A percentile compares a stretch with the other conserved stretches of the same genome.
These are phyloP conservation scores for Cydia fagiglandana DNA, from an alignment of 1,140 invertebrate species.

Conservation along the genomic window DNA sequence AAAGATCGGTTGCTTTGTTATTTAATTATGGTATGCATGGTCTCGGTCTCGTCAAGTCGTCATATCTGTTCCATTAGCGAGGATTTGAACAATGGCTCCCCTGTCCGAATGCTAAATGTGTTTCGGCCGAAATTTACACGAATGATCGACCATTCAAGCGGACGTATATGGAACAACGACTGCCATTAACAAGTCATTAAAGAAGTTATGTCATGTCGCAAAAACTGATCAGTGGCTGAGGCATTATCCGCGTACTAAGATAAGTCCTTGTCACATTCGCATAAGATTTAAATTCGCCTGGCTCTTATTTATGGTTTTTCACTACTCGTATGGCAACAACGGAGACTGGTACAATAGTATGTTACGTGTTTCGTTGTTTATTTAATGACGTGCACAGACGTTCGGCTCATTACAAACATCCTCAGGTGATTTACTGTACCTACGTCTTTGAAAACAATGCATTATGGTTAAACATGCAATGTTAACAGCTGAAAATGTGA, in stretches of 20 bases:
- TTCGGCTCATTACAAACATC: slow-evolving; percentile 1
- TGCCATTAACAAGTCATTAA: slow-evolving; percentile 26
- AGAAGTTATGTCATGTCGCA: slow-evolving; percentile 21
- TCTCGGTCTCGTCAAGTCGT: background rate
- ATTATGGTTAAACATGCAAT: background rate
- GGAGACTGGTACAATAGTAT: background rate
- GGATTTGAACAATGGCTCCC: slow-evolving; percentile 16
- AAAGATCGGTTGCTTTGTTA: slow-evolving; percentile 1
- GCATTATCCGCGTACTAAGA: background rate
- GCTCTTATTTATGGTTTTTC: background rate
- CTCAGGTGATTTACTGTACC: background rate
- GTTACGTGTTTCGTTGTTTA: slow-evolving; percentile 10
- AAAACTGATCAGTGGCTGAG: slow-evolving; percentile 13
- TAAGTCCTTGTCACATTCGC: background rate
- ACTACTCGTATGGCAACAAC: background rate
- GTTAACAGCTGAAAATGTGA: background rate
- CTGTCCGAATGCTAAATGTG: slow-evolving; percentile 23
- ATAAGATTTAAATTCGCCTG: background rate
- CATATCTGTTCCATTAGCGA: slow-evolving; percentile 17
- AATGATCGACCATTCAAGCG: background rate
- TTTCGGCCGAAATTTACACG: slow-evolving; percentile 22
- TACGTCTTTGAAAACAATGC: slow-evolving; percentile 7
- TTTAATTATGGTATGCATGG: slow-evolving; percentile 20
- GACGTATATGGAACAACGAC: slow-evolving; percentile 17
- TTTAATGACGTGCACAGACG: slow-evolving; percentile 3